Evolutionary conservation across 2,888 invertebrate genomes (phyloP).

Genomic region (Trisateles emortualis): DNA sequence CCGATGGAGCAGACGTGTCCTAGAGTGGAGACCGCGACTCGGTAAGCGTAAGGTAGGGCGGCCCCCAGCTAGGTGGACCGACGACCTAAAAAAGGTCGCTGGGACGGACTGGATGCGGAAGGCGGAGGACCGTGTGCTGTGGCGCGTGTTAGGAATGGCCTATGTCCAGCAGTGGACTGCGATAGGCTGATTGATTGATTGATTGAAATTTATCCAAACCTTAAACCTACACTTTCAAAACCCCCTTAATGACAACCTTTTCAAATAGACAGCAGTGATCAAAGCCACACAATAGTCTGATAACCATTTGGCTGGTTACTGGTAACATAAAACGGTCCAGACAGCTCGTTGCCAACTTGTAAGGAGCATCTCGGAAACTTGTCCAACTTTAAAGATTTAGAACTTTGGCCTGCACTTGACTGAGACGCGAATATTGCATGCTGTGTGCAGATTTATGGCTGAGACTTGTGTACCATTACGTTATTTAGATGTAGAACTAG

Average conservation of each 20-base stretch:
- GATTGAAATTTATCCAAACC: no score
- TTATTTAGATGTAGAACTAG: neutral
- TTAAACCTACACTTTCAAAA: neutral
- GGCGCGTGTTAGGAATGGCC: no score
- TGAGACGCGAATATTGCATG: conserved; percentile 16
- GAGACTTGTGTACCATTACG: neutral
- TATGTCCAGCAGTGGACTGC: no score
- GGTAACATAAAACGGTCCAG: conserved; percentile 36
- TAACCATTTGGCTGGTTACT: conserved; percentile 20
- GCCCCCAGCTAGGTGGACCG: no score
- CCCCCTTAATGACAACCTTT: neutral
- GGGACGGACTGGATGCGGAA: no score
- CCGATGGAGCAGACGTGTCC: no score
- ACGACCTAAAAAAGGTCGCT: no score
- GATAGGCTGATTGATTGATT: no score
- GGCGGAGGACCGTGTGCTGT: no score
- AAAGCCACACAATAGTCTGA: conserved; percentile 6
- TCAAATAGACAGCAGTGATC: neutral
- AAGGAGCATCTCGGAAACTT: conserved; percentile 52
- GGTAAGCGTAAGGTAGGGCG: no score
- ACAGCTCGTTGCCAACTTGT: conserved; percentile 46
- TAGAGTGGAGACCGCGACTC: no score
- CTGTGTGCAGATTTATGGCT: conserved; percentile 15
- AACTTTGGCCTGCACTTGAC: conserved; percentile 41
- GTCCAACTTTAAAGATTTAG: conserved; percentile 58